These are phyloP conservation scores for Gulo gulo DNA, from an alignment of 2,113 vertebrate species.

Conservation along the genomic window DNA sequence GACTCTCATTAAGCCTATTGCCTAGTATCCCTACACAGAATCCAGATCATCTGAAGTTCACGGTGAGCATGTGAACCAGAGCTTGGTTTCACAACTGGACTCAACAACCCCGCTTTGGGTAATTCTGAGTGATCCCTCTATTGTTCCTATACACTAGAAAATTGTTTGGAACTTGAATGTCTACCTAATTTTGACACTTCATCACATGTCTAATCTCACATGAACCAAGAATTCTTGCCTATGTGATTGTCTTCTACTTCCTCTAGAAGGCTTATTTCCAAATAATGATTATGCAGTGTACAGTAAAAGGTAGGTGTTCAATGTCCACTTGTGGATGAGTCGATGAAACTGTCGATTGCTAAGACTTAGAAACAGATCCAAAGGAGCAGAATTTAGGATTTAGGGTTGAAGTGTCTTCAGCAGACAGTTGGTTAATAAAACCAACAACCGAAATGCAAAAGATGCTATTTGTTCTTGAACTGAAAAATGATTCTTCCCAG, in stretches of 20 bases:
- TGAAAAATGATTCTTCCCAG: conserved; percentile 77
- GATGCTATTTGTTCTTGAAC: conserved; percentile 76
- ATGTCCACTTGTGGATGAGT: neutral
- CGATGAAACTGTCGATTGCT: neutral
- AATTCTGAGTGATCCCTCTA: neutral
- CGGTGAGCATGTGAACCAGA: neutral
- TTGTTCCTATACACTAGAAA: neutral
- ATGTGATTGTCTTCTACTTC: neutral
- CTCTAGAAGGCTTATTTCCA: neutral
- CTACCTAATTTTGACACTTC: conserved; percentile 1
- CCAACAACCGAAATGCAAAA: conserved; percentile 64
- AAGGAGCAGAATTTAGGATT: conserved; percentile 10
- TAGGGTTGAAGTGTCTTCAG: conserved; percentile 3
- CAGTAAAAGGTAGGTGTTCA: neutral
- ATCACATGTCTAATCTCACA: neutral
- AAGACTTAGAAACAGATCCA: neutral
- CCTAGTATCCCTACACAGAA: neutral
- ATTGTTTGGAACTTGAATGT: neutral
- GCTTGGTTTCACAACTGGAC: neutral
- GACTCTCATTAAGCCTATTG: neutral
- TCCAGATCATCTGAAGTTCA: neutral
- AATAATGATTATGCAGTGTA: neutral
- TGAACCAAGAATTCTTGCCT: neutral
- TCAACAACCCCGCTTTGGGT: neutral
- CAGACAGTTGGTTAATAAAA: conserved; percentile 59